Evolutionary conservation across 1,140 invertebrate species (phyloP).

Genomic region (Euwallacea similis): DNA sequence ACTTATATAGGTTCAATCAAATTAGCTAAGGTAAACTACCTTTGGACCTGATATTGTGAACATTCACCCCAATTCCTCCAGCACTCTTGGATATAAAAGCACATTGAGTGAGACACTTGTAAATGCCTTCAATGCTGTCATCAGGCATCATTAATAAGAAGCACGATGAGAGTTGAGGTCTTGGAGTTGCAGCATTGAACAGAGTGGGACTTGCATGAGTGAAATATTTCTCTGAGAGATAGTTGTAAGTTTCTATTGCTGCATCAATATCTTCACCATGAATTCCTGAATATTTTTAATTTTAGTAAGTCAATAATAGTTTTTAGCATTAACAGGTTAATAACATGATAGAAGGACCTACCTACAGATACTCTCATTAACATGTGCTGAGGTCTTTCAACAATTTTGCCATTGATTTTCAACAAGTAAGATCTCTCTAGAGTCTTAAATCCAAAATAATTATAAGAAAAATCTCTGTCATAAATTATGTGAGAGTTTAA

Average conservation of each 20-base stretch:
- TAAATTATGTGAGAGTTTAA: slow-evolving; percentile 97
- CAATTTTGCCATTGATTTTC: slow-evolving; percentile 92
- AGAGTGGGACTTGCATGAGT: slow-evolving; percentile 98
- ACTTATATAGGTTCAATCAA: not conserved
- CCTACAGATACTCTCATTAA: slow-evolving; percentile 97
- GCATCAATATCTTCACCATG: slow-evolving; percentile 92
- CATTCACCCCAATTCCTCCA: slow-evolving; percentile 95
- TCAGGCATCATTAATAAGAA: slow-evolving; percentile 94
- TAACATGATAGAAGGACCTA: too few relatives aligned
- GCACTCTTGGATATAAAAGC: slow-evolving; percentile 96
- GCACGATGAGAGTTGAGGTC: slow-evolving; percentile 94
- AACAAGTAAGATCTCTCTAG: slow-evolving; percentile 94
- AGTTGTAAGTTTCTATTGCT: slow-evolving; percentile 96
- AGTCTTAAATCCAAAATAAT: slow-evolving; percentile 99
- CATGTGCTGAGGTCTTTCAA: slow-evolving; percentile 97
- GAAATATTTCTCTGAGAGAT: slow-evolving; percentile 94
- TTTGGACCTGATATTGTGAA: slow-evolving; percentile 93
- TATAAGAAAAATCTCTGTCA: slow-evolving; percentile 96
- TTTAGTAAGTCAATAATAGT: slow-evolving; percentile 3
- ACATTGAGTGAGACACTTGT: slow-evolving; percentile 91
- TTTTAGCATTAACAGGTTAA: not conserved
- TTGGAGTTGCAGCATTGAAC: slow-evolving; percentile 90
- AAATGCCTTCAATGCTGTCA: slow-evolving; percentile 99
- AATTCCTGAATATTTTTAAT: slow-evolving; percentile 58
- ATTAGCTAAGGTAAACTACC: slow-evolving; percentile 50